Conservation (phyloP, 2,888 invertebrate genomes). For the Macrosoma leucophasiata region DNA sequence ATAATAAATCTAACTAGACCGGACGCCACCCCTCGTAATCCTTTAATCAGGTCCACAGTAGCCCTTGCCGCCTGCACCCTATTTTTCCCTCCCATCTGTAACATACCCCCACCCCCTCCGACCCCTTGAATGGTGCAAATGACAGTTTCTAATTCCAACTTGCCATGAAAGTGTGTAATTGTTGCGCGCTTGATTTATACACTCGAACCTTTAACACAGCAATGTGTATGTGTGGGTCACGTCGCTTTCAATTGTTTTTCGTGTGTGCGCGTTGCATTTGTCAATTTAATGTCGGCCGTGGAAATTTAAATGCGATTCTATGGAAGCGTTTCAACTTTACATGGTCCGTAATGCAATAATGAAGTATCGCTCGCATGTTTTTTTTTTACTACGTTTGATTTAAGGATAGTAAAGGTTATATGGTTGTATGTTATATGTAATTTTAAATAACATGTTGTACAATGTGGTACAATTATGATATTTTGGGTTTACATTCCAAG, state of each 20-base stretch:
- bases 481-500: too few species aligned
- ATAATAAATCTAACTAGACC: slow-evolving; percentile 74
- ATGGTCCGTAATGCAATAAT: too few species aligned
- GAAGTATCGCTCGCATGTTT: too few species aligned
- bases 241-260: slow-evolving; percentile 13
- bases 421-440: too few species aligned
- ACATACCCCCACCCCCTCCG: slow-evolving; percentile 36
- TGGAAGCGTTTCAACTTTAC: too few species aligned
- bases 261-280: slow-evolving; percentile 33
- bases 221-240: slow-evolving; percentile 44
- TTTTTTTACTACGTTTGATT: too few species aligned
- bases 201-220: slow-evolving; percentile 59
- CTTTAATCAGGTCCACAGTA: slow-evolving; percentile 73
- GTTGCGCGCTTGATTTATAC: slow-evolving; percentile 74
- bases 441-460: too few species aligned
- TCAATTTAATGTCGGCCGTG: slow-evolving; percentile 34
- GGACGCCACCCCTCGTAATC: slow-evolving; percentile 71
- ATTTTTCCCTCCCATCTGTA: slow-evolving; percentile 62
- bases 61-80: slow-evolving; percentile 70
- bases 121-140: slow-evolving; percentile 73
- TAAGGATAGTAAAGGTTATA: too few species aligned
- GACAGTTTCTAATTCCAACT: slow-evolving; percentile 77
- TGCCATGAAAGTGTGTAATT: slow-evolving; percentile 77
- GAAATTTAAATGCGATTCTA: slow-evolving; percentile 15
- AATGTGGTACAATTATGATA: too few species aligned